Evolutionary conservation across 2,113 vertebrate species (phyloP).

Genomic region (Apeltes quadracus): DNA sequence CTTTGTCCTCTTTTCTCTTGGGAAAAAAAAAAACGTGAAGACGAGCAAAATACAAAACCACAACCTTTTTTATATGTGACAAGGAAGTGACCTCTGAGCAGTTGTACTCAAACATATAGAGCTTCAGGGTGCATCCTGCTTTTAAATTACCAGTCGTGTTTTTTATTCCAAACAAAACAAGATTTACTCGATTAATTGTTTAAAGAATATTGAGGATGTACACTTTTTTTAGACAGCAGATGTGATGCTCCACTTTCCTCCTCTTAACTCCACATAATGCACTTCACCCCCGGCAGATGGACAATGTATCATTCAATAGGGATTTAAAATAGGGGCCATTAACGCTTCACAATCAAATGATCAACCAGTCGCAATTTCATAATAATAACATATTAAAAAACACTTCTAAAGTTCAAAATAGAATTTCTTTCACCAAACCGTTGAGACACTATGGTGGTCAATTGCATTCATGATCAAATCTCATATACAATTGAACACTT

Average conservation of each 20-base stretch:
- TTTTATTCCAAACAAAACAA: background rate
- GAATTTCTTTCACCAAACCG: background rate
- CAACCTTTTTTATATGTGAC: no score
- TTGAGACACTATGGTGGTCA: background rate
- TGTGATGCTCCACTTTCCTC: background rate
- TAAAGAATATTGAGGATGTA: slow-evolving; percentile 13
- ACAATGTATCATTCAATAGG: background rate
- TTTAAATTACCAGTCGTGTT: slow-evolving; percentile 10
- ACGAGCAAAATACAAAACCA: slow-evolving; percentile 12
- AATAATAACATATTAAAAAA: background rate
- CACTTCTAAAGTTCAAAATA: background rate
- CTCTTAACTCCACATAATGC: background rate
- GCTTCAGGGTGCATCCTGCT: slow-evolving; percentile 16
- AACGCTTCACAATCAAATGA: background rate
- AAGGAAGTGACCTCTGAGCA: no score
- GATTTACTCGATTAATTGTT: slow-evolving; percentile 16
- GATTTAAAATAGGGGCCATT: background rate
- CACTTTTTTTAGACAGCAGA: background rate
- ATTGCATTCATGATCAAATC: background rate
- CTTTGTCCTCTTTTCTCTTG: slow-evolving; percentile 34
- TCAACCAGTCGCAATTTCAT: background rate
- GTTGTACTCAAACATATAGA: slow-evolving; percentile 32
- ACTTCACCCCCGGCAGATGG: background rate
- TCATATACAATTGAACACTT: background rate
- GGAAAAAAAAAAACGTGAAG: slow-evolving; percentile 33